Percentiles rank a stretch among this genome's conserved stretches.
Conservation (phyloP, 2,797 vertebrate genomes). For the Loris lydekkerianus region DNA sequence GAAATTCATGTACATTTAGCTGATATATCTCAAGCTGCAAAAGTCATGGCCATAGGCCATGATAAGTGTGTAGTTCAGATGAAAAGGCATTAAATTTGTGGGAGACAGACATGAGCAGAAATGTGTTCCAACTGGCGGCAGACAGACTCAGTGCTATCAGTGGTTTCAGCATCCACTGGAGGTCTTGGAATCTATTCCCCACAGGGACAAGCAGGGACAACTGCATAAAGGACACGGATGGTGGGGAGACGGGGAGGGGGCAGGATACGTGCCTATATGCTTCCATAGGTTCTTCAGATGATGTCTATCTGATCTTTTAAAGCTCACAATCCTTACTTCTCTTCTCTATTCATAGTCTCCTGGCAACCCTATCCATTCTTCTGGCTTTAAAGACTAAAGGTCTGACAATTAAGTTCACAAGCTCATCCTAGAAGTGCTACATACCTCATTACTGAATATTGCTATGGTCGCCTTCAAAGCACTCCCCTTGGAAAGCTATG, state of each 20-base stretch:
- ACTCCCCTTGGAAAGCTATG: no score
- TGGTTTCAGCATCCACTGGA: not conserved
- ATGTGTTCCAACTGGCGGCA: not conserved
- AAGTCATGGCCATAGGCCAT: not conserved
- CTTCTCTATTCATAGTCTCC: no score
- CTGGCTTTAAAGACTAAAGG: no score
- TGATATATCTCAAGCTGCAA: not conserved
- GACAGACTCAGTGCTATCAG: not conserved
- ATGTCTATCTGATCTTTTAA: not conserved
- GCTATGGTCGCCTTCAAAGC: no score
- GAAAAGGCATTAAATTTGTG: not conserved
- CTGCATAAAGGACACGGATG: not conserved
- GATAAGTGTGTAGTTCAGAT: not conserved
- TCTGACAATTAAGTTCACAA: no score
- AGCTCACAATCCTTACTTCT: no score
- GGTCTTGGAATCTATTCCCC: not conserved
- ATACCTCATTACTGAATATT: no score
- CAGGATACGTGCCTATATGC: not conserved
- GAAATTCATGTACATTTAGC: not conserved
- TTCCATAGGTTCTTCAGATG: not conserved
- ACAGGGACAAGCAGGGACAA: not conserved
- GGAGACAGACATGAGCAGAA: not conserved
- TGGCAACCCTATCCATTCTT: no score
- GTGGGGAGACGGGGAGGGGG: no score
- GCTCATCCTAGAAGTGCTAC: no score